Conservation (phyloP, 1,140 invertebrate genomes). For the Trichomalopsis sarcophagae region DNA sequence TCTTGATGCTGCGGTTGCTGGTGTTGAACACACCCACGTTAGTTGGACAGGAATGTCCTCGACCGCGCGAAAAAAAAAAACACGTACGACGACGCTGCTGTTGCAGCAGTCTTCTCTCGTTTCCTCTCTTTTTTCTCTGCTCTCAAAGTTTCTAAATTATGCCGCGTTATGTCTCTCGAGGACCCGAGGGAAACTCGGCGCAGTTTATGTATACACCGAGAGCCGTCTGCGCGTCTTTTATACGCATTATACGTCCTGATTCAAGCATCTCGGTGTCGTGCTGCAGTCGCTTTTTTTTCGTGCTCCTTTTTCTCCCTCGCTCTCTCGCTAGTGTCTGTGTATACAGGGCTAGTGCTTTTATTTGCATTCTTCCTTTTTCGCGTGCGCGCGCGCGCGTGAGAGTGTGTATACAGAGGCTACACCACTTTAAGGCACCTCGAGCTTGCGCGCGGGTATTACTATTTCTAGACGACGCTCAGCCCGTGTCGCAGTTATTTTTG, state of each 20-base stretch:
- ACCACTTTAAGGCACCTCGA: neutral
- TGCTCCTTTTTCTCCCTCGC: neutral
- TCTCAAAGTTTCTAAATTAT: slow-evolving; percentile 1
- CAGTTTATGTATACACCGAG: neutral
- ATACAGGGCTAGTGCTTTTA: neutral
- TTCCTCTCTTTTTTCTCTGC: neutral
- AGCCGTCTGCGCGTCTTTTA: neutral
- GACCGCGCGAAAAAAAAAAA: neutral
- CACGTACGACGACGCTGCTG: neutral
- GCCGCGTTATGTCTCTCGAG: neutral
- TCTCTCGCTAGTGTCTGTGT: neutral
- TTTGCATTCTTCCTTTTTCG: neutral
- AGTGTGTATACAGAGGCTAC: neutral
- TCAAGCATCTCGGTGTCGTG: neutral
- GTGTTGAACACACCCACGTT: neutral
- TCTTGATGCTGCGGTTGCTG: neutral
- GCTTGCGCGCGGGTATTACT: neutral
- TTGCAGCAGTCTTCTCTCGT: neutral
- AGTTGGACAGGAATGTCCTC: neutral
- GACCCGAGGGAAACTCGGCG: neutral
- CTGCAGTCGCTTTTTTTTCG: neutral
- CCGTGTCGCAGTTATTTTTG: no score
- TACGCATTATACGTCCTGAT: neutral
- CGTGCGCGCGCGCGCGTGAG: neutral
- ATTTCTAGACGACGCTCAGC: neutral